Base-by-base conservation (phyloP, 2,888 invertebrate species). In the Hirtodrosophila duncani region DNA sequence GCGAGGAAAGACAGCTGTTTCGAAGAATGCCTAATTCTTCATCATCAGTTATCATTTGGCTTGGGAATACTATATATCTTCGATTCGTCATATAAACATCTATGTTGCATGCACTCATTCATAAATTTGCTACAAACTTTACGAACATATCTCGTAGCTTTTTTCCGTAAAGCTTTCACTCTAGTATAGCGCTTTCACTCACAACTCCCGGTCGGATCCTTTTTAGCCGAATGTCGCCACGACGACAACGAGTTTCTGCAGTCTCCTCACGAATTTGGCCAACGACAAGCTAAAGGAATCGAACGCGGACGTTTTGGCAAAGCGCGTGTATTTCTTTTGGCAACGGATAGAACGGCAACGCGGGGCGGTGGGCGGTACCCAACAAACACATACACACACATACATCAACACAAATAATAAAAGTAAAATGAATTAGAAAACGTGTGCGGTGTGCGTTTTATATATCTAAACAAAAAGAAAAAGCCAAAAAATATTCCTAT, bases 361-460 rank as follows among this genome's bases (percentile, higher is more conserved):
- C 55, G 58, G 29, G 21, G 56, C 33, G 39, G 21, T 26, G 38
- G 36, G 42, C 13, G 39, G 27, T 16, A 21, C 34, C 43, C 44
- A 39, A 33, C 36, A 30, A 38, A 30, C 37, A 31, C 55, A 37
- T 39, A 39, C 42, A 37, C 18, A 14, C 38, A 36, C 44, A 45
- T 23, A 41, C 18, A 43, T 34, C 44, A 42, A 39, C 51, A 51
- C 46, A 57, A 50, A 46, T 51, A 63, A 65, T 62, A 66, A 78
- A 64, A 78, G 66, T 63, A 63, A 75, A 67, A 74, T 64, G 67
- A 78, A 81, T 75, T 81, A 77, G 65, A 81, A 63, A 70, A 43
- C 51, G 58, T 45, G 59, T 48, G 42, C 45, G 65, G 33, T 36
- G 39, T 6, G 41, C 63, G 67, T 71, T 71, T 79, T 63, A 57